Base-by-base conservation (phyloP, 64 coral and sea anemone species). In the Pocillopora damicornis region DNA sequence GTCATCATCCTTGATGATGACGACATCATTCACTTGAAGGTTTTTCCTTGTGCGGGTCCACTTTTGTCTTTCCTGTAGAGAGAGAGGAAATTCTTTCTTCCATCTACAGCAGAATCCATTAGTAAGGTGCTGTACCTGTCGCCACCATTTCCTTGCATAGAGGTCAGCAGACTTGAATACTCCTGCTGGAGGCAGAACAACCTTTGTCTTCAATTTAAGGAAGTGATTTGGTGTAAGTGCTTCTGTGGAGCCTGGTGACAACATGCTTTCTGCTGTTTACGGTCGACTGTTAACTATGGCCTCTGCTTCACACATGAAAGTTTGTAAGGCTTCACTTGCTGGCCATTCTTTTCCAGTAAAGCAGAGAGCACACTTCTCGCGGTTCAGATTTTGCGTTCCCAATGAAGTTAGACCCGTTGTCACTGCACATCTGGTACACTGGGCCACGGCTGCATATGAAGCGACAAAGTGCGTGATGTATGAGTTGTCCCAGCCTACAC, bases 1-100 rank as follows among this genome's bases (percentile, higher is more conserved):
- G 58, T 75, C 84, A 59, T 73, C 68, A 57, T 87, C 84, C 51
- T 74, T 87, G 71, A 87, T 13, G 38, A 87, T 87, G 2, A 87
- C 71, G 22, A 87, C 73, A 42, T 87, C 84, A 71, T 59, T 73
- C 12, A 56, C 57, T 59, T 60, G 37, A n/a, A 87, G 84, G 71
- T 87, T 87, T 86, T 74, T 71, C 57, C 34, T 74, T 42, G 37
- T 64, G 25, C 71, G 66, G 17, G 64, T 26, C 82, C 82, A 86
- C 37, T 86, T 86, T 16, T 25, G 38, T 76, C 73, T 51, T 17
- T 37, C 57, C 34, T 86, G 82, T 15, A 86, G 63, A 5, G 82
- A 86, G 14, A 38, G 82, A 15, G 30, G 16, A 73, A 73, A 75
- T 75, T 11, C 73, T 34, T 35, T 75, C 30, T 34, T 75, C 7